Conservation (phyloP, 2,797 vertebrate species). For the Oryzias dopingdopingensis region DNA sequence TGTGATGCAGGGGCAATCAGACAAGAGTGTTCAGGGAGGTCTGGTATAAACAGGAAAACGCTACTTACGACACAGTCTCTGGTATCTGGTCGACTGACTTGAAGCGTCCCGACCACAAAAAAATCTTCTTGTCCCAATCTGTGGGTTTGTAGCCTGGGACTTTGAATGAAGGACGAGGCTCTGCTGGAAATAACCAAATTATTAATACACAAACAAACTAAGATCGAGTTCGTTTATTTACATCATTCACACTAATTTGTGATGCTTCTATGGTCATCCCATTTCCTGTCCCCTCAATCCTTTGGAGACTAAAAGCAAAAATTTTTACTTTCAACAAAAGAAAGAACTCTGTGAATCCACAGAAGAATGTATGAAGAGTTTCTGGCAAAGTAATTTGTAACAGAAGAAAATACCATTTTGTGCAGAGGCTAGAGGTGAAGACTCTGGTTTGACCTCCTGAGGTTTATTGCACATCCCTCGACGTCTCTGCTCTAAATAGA, state of each 20-base stretch:
- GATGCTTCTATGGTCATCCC: slow-evolving; percentile 20
- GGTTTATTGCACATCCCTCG: slow-evolving; percentile 82
- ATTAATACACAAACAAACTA: slow-evolving; percentile 14
- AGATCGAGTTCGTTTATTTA: slow-evolving; percentile 4
- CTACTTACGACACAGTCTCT: slow-evolving; percentile 88
- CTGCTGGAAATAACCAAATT: slow-evolving; percentile 38
- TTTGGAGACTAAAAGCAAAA: slow-evolving; percentile 29
- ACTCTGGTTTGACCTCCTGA: slow-evolving; percentile 61
- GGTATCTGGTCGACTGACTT: slow-evolving; percentile 90
- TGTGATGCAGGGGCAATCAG: slow-evolving; percentile 35
- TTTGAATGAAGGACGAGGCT: slow-evolving; percentile 46
- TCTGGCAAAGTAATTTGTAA: no score
- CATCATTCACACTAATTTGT: slow-evolving; percentile 6
- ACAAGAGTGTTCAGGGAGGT: slow-evolving; percentile 26
- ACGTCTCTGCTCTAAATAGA: slow-evolving; percentile 56
- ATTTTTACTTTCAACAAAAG: slow-evolving; percentile 21
- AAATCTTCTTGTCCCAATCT: slow-evolving; percentile 80
- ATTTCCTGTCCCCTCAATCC: slow-evolving; percentile 24
- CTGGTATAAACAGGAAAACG: slow-evolving; percentile 67
- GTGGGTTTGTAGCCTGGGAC: slow-evolving; percentile 83
- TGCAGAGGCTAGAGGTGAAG: slow-evolving; percentile 28
- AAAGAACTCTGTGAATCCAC: not conserved
- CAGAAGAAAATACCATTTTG: slow-evolving; percentile 28
- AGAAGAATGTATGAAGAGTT: no score
- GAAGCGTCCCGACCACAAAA: slow-evolving; percentile 89